phyloP scores from a whole-genome alignment of 2,888 invertebrate genomes.

The Morpho deidamia region DNA sequence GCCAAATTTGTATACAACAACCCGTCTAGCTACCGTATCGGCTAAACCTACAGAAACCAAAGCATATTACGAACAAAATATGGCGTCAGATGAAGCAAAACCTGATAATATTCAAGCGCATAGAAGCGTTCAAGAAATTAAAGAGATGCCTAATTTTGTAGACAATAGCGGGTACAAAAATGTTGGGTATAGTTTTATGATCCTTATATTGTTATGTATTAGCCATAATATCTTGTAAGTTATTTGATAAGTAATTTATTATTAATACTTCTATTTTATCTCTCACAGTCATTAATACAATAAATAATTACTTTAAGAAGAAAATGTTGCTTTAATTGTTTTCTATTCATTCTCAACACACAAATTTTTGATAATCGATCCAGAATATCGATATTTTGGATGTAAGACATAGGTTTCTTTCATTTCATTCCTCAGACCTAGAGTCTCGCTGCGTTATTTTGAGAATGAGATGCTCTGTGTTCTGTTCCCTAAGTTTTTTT shows the following conservation, averaged over 20 bases:
- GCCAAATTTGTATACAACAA: constrained; percentile 46
- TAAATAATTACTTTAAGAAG: constrained; percentile 48
- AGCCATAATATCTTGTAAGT: constrained; percentile 30
- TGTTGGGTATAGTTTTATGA: constrained; percentile 30
- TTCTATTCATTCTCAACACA: no score
- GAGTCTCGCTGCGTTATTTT: no score
- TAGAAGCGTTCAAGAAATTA: constrained; percentile 43
- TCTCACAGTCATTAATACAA: constrained; percentile 67
- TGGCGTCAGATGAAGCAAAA: constrained; percentile 65
- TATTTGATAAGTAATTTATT: constrained; percentile 25
- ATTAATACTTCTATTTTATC: constrained; percentile 32
- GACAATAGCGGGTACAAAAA: constrained; percentile 35
- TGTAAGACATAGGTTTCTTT: no score
- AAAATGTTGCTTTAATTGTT: constrained; percentile 18
- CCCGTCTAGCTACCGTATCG: constrained; percentile 61
- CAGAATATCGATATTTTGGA: no score
- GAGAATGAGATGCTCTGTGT: no score
- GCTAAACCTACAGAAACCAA: constrained; percentile 54
- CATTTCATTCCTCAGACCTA: no score
- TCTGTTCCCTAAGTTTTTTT: no score
- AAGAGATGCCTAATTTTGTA: constrained; percentile 25
- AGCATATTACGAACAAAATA: constrained; percentile 43
- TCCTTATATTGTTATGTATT: constrained; percentile 36
- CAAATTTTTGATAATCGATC: no score
- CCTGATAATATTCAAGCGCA: constrained; percentile 58